Evolutionary conservation across 2,888 invertebrate genomes (phyloP).

Genomic region (Stenodera caucasica): DNA sequence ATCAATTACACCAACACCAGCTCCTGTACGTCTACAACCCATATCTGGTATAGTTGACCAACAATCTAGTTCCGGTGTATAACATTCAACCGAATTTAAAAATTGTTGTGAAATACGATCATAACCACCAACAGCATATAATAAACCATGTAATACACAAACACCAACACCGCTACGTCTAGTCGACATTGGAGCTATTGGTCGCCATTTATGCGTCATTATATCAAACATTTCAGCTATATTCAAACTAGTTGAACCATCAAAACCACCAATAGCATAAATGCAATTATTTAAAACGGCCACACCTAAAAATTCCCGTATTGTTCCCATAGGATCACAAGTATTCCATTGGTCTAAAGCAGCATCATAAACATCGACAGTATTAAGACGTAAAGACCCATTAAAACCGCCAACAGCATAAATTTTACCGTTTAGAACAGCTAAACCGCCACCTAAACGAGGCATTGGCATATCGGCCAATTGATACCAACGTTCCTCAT

Average conservation of each 20-base stretch:
- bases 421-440: slow-evolving; percentile 63
- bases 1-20: slow-evolving; percentile 76
- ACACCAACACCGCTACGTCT: slow-evolving; percentile 93
- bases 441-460: slow-evolving; percentile 83
- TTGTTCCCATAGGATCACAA: slow-evolving; percentile 86
- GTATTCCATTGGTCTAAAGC: slow-evolving; percentile 80
- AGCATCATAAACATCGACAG: slow-evolving; percentile 92
- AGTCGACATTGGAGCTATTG: slow-evolving; percentile 87
- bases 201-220: slow-evolving; percentile 74
- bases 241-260: slow-evolving; percentile 88
- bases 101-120: slow-evolving; percentile 96
- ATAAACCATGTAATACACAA: slow-evolving; percentile 73
- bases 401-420: slow-evolving; percentile 77
- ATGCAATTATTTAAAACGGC: slow-evolving; percentile 84
- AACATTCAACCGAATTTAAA: slow-evolving; percentile 88
- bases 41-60: slow-evolving; percentile 86
- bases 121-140: slow-evolving; percentile 86
- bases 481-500: slow-evolving; percentile 82
- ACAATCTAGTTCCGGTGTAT: slow-evolving; percentile 76
- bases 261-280: slow-evolving; percentile 92
- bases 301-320: slow-evolving; percentile 91
- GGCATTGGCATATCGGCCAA: slow-evolving; percentile 88
- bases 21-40: slow-evolving; percentile 85
- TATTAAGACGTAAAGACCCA: slow-evolving; percentile 88
- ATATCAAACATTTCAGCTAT: slow-evolving; percentile 90